phyloP scores from a whole-genome alignment of 2,888 invertebrate species.

The Unio pictorum region DNA sequence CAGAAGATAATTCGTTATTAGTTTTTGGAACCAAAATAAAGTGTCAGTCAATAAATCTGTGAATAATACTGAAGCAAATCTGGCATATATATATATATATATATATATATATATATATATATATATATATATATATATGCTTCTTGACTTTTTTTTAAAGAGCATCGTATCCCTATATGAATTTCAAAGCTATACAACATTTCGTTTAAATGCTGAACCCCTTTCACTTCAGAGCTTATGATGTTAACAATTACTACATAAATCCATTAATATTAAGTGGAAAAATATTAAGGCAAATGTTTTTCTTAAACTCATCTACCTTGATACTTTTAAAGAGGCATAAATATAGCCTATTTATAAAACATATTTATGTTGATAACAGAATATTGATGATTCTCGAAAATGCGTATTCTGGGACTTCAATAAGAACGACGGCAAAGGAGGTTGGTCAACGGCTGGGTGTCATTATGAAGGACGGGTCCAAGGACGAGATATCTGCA shows the following conservation, averaged over 20 bases:
- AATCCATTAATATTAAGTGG: no score
- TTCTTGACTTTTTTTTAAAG: no score
- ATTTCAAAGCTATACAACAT: no score
- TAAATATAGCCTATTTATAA: not conserved
- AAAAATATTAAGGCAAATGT: not conserved
- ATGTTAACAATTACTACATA: no score
- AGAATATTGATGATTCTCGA: slow-evolving; percentile 14
- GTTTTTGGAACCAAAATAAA: not conserved
- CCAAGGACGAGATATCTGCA: slow-evolving; percentile 57
- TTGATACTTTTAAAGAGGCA: not conserved
- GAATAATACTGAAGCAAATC: no score
- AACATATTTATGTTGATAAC: not conserved
- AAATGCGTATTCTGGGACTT: slow-evolving; percentile 64
- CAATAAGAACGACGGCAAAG: slow-evolving; percentile 29
- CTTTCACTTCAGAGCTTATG: no score
- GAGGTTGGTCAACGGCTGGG: slow-evolving; percentile 60
- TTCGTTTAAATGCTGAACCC: no score
- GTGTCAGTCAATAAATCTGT: not conserved
- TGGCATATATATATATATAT: not conserved
- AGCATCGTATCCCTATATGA: no score
- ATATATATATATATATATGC: not conserved
- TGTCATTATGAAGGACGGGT: slow-evolving; percentile 55
- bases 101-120: slow-evolving; percentile 1
- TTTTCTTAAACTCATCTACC: not conserved
- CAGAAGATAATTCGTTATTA: not conserved